Base-by-base conservation (phyloP, 2,888 invertebrate species). In the Euspilapteryx auroguttella region DNA sequence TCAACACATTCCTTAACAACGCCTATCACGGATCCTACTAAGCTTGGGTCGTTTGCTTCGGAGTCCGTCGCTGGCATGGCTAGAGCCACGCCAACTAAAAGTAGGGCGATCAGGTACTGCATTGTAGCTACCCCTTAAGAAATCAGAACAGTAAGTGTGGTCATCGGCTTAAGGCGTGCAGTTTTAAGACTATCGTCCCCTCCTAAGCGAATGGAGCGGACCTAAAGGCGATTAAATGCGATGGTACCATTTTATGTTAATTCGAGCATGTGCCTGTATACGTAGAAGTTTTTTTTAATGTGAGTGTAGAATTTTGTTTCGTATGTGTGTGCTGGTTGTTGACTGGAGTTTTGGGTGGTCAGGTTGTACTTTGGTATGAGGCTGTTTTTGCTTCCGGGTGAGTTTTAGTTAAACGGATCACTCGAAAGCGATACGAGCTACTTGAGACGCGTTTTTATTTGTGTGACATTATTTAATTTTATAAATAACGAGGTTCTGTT, bases 1-100 rank as follows among this genome's bases (percentile, higher is more conserved):
- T 83, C 81, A 30, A 83, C 82, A 51, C 88, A 88, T 45, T 85
- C 83, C 58, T 85, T 81, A 40, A 87, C 79, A 40, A 83, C 83
- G 40, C 80, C 79, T 33, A 86, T 56, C 22, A 85, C 82, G 40
- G 58, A 58, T 2, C 54, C 57, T 14, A 64, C 54, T 15, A 68
- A 38, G 30, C 61, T 56, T 9, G 61, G 54, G 34, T 69, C 71
- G 37, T 64, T 69, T n/a, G 75, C 76, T 25, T 81, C 76, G 39
- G 82, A 80, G 32, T 78, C 75, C 20, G 64, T 47, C 17, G 68
- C 59, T 12, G 78, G 76, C 68, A 69, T 73, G 22, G 75, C 68
- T 46, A 55, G 55, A 43, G 71, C 76, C 38, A 64, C 54, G 34
- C 73, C 66, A 43, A 71, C 47, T 38, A 79, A 55, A 57, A 80